A percentile compares a stretch with the other conserved stretches of the same genome.
Conservation (phyloP, 2,888 invertebrate species). For the Drosophila nr. perissopoda region DNA sequence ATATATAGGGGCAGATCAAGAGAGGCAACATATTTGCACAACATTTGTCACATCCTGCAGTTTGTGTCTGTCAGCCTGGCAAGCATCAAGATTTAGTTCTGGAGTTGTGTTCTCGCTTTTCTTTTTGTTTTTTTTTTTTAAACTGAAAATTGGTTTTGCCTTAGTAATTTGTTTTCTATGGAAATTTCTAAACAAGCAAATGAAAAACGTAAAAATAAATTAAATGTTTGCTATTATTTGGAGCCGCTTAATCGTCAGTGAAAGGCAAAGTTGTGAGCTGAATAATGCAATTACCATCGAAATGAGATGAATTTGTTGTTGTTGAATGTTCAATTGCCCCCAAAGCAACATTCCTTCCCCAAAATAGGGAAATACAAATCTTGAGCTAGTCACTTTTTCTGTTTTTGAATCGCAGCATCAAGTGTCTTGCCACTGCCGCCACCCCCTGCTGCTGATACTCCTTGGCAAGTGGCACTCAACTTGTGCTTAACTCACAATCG, state of each 20-base stretch:
- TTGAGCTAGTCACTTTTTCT: slow-evolving; percentile 34
- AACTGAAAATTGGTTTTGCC: slow-evolving; percentile 69
- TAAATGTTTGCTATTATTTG: slow-evolving; percentile 24
- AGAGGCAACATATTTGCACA: slow-evolving; percentile 64
- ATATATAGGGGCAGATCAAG: slow-evolving; percentile 31
- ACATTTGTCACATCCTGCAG: slow-evolving; percentile 71
- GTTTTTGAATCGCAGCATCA: slow-evolving; percentile 1
- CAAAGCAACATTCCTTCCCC: slow-evolving; percentile 11
- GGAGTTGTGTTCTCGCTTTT: slow-evolving; percentile 2
- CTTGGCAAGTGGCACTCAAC: slow-evolving; percentile 67
- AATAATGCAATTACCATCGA: slow-evolving; percentile 60
- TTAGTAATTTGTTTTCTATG: slow-evolving; percentile 71
- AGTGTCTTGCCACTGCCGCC: not conserved
- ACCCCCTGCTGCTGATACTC: not conserved
- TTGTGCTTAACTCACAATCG: slow-evolving; percentile 55
- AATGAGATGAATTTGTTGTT: slow-evolving; percentile 39
- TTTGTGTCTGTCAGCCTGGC: slow-evolving; percentile 24
- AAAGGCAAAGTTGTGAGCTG: slow-evolving; percentile 21
- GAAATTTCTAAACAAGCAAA: slow-evolving; percentile 37
- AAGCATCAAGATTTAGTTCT: slow-evolving; percentile 58
- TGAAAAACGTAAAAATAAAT: slow-evolving; percentile 13
- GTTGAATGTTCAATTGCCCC: slow-evolving; percentile 47
- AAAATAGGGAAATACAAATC: slow-evolving; percentile 11
- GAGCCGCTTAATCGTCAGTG: slow-evolving; percentile 28
- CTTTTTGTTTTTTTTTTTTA: slow-evolving; percentile 60